Conservation (phyloP, 2,888 invertebrate genomes). For the Hecatera dysodea region DNA sequence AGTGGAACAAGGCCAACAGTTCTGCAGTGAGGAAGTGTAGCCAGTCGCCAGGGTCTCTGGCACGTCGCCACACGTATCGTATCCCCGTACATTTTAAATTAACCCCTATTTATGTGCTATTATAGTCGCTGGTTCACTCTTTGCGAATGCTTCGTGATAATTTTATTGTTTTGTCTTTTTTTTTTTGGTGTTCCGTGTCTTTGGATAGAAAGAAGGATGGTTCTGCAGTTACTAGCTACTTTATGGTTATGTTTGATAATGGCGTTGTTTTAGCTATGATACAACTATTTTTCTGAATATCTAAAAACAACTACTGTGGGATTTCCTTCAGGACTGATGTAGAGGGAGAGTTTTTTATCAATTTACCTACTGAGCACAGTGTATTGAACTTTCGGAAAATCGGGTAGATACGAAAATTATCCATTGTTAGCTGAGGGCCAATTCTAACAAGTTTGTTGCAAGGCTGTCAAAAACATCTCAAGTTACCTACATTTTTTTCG, state of each 20-base stretch:
- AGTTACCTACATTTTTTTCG: no score
- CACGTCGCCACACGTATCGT: constrained; percentile 45
- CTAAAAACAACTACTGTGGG: no score
- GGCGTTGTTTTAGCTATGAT: no score
- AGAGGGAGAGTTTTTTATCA: no score
- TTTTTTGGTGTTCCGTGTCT: constrained; percentile 11
- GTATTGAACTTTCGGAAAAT: no score
- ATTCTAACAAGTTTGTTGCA: no score
- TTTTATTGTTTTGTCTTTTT: constrained; percentile 17
- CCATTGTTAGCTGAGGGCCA: no score
- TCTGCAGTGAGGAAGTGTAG: constrained; percentile 43
- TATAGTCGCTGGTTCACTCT: constrained; percentile 1
- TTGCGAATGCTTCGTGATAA: constrained; percentile 21
- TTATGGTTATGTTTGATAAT: background rate
- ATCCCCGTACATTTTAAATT: constrained; percentile 31
- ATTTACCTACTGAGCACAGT: no score
- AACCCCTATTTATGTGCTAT: constrained; percentile 41
- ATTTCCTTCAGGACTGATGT: no score
- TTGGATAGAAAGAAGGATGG: constrained; percentile 1
- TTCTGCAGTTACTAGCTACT: background rate
- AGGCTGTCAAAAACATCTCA: no score
- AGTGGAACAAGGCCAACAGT: constrained; percentile 38
- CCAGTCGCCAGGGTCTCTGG: constrained; percentile 49
- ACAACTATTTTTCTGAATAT: no score
- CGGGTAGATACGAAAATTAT: no score